A percentile compares a stretch with the other conserved stretches of the same genome.
phyloP scores from a whole-genome alignment of 2,888 invertebrate species.

The Scaptomyza caliginosa region DNA sequence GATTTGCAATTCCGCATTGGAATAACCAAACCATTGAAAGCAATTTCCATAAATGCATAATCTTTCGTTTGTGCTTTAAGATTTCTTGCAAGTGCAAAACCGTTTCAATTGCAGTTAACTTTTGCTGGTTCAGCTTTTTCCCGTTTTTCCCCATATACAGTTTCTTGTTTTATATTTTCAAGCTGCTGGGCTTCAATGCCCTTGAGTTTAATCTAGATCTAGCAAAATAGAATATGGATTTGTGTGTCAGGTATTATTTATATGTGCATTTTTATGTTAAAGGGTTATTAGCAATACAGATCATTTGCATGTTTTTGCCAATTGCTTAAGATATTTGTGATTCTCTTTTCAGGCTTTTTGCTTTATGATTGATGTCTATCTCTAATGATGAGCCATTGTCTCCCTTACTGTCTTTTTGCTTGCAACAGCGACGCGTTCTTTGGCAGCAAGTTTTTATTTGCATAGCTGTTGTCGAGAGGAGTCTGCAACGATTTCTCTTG shows the following conservation, averaged over 20 bases:
- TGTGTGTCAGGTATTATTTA: neutral
- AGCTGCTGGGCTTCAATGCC: neutral
- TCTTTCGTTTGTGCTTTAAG: neutral
- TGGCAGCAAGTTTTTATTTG: neutral
- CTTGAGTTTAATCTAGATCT: neutral
- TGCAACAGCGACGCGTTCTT: conserved; percentile 26
- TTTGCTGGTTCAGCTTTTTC: conserved; percentile 27
- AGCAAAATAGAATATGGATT: neutral
- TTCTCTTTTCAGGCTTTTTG: conserved; percentile 8
- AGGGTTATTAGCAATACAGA: too few relatives aligned
- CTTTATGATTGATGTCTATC: conserved; percentile 45
- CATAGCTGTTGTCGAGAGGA: neutral
- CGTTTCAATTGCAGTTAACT: conserved; percentile 42
- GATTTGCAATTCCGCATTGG: conserved; percentile 45
- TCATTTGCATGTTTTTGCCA: conserved; percentile 11
- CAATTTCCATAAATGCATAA: conserved; percentile 48
- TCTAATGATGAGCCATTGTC: conserved; percentile 27
- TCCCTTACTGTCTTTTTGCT: conserved; percentile 9
- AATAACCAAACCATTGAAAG: conserved; percentile 28
- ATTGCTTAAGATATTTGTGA: too few relatives aligned
- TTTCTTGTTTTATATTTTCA: conserved; percentile 2
- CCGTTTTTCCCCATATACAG: conserved; percentile 40
- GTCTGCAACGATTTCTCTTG: conserved; percentile 30
- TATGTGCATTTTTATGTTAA: too few relatives aligned
- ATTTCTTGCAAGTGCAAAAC: conserved; percentile 1